Evolutionary conservation across 2,888 invertebrate species (phyloP), one percentile per base, ranked within the genome.

Genomic region (Ormyrus pomaceus): DNA sequence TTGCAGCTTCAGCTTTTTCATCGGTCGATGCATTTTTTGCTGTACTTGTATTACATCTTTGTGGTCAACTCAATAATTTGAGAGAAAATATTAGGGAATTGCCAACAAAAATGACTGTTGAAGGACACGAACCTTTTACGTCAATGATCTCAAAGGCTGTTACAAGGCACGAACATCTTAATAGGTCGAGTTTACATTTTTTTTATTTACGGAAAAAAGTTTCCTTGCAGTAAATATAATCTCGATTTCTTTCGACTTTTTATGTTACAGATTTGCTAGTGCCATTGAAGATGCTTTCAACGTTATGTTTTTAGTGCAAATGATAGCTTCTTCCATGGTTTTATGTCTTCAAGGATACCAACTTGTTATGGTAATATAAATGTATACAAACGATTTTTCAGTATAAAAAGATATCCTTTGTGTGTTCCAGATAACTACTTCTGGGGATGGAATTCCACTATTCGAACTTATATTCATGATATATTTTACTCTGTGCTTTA

Each of bases 101-200:
- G 6, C 58, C 61, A 1, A 70, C 51, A 48, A 11, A 70, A 51
- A 19, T 34, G 11, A 48, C 13, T 2, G 13, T 0, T 10, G 8
- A 61, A 5, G 0, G 6, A 66, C 7, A 72, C 1, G 55, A 68
- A 19, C 7, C 50, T 19, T 66, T 70, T 48, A 7, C 48, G 13
- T 10, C 45, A 13, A 64, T 78, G 68, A 2, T 75, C 46, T 62
- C 72, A 5, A 51, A 7, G 10, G 82, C 85, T 46, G 82, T 85
- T 2, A 5, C 56, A 6, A 83, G 79, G 9, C 86, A 85, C 56
- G 80, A 81, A 19, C 77, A 82, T 34, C 74, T 86, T 8, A 64
- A 74, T 48, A 83, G 80, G 86, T 86, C 34, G 34, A 7, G 77
- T 70, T 56, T 69, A 34, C 4, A 34, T 34, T 34, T 34, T 34